Base-by-base conservation (phyloP, 2,888 invertebrate species). In the Bugulina stolonifera region DNA sequence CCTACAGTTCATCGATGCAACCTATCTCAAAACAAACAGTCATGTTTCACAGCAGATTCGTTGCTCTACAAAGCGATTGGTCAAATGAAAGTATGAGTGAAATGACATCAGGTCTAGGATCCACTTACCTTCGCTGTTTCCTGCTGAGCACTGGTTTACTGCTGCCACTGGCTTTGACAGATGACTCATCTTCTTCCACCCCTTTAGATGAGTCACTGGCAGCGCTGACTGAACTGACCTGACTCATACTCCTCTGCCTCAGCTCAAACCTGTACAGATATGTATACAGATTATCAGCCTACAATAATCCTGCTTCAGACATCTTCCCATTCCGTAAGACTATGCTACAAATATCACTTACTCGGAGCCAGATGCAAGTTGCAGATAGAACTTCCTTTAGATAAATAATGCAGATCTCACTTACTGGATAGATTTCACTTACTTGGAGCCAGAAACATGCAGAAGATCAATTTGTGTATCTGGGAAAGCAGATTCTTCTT, bases 401-500 rank as follows among this genome's bases (percentile, higher is more conserved):
- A 43, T 18, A 43, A 5, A 43, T 18, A 43, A 5, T 43, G 43
- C 43, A 43, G 43, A 43, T 43, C 5, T 43, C 43, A 43, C 18
- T 43, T 43, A 43, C 43, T 43, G 18, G 5, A 43, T 18, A 43
- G 43, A 43, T 43, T 43, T 27, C 27, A 64, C 64, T 75, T 77
- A 83, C 83, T 81, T 81, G 64, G 81, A 81, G 73, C 82, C 82
- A 71, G 77, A 77, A 18, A 83, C 78, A 75, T 81, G 81, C 32
- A 79, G 77, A 54, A 84, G 75, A 54, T 75, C 77, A 29, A 87
- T 84, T 73, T 80, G 77, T 14, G 86, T 84, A 75, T 86, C 86
- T 0, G 86, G 86, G 76, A 85, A 86, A 23, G 74, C 75, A 32
- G 70, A 69, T 29, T 75, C 77, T 2, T 73, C 85, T 83, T 74